Percentiles rank a stretch among this genome's conserved stretches.
phyloP scores from a whole-genome alignment of 1,140 invertebrate species.

The Ostrea denselamellosa region DNA sequence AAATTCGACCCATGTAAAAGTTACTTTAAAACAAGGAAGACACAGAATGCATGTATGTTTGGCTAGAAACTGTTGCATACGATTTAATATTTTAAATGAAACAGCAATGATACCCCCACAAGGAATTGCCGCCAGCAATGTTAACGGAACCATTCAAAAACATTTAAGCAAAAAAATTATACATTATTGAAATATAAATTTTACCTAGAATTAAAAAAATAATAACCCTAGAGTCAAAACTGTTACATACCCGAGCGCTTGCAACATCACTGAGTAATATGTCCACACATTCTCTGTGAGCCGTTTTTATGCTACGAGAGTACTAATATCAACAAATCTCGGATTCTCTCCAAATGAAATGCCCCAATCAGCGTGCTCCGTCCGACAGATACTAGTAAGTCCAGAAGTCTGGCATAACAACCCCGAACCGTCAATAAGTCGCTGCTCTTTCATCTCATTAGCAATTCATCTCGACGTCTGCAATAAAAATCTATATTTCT shows the following conservation, averaged over 20 bases:
- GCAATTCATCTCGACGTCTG: background rate
- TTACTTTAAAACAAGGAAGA: too few species aligned
- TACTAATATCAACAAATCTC: background rate
- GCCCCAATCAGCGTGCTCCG: background rate
- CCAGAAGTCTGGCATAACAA: background rate
- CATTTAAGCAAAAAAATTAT: too few species aligned
- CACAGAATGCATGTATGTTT: too few species aligned
- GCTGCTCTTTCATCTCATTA: constrained; percentile 6
- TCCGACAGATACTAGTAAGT: background rate
- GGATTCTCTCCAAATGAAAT: background rate
- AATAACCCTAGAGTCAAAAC: too few species aligned
- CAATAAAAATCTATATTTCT: constrained; percentile 21
- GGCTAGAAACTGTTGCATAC: too few species aligned
- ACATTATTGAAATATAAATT: too few species aligned
- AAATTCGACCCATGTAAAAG: too few species aligned
- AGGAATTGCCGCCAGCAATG: too few species aligned
- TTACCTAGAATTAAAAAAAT: too few species aligned
- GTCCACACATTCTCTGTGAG: background rate
- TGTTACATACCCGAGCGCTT: background rate
- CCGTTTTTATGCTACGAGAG: background rate
- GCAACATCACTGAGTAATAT: background rate
- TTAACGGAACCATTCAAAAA: too few species aligned
- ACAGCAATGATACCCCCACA: too few species aligned
- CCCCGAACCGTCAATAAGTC: background rate
- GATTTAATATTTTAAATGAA: too few species aligned